Conservation (phyloP, 2,113 vertebrate species). For the Fregata magnificens region DNA sequence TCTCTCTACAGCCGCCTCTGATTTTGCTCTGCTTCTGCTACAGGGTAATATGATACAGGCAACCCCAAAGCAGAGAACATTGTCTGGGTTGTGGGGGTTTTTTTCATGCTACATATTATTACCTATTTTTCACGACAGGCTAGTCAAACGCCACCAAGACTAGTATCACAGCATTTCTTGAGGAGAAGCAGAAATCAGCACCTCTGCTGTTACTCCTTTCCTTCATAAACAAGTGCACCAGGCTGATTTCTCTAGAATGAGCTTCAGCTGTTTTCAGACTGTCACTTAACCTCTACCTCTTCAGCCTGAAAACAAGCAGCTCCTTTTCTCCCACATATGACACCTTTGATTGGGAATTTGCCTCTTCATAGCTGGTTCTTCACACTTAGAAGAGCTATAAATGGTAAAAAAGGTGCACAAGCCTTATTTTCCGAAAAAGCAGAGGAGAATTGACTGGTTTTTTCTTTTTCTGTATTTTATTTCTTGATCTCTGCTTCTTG, state of each 20-base stretch:
- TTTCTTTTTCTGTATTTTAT: background rate
- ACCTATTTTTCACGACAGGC: background rate
- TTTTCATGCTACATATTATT: background rate
- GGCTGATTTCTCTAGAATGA: background rate
- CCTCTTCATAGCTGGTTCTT: background rate
- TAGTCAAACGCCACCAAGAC: background rate
- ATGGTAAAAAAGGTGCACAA: background rate
- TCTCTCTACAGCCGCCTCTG: background rate
- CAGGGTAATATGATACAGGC: background rate
- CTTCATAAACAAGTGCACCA: background rate
- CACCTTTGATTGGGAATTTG: constrained; percentile 11
- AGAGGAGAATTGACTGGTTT: background rate
- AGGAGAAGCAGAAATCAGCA: background rate
- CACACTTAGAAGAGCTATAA: background rate
- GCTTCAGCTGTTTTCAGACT: background rate
- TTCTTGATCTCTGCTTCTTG: background rate
- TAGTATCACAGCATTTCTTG: background rate
- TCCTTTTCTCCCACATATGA: background rate
- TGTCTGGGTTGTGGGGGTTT: background rate
- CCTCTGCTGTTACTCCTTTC: background rate
- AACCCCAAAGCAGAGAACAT: background rate
- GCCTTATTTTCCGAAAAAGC: background rate
- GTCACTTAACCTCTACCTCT: background rate
- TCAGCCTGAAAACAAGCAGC: constrained; percentile 4
- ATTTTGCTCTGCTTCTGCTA: background rate